Base-by-base conservation (phyloP, 2,888 invertebrate species). In the Hirtodrosophila duncani region DNA sequence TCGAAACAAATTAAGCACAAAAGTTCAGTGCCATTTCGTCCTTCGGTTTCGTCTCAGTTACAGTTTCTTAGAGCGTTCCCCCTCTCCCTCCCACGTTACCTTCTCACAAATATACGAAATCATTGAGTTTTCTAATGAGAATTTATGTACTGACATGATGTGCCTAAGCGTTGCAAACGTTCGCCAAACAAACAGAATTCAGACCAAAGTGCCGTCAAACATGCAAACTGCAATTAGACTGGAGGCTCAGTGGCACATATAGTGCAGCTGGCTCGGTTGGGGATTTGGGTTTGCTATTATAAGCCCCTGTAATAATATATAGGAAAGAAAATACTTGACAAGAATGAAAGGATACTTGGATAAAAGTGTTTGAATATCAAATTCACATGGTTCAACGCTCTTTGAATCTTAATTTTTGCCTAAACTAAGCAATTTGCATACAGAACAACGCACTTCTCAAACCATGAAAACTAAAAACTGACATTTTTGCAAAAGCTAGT, bases 1-100 rank as follows among this genome's bases (percentile, higher is more conserved):
- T 79, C 72, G 71, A 63, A 50, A 57, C 48, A 79, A 81, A 72
- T 72, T 72, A 79, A 72, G 72, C 82, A 81, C 80, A 72, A 72
- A 79, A 79, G 82, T 72, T 72, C 72, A 81, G 82, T 79, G 72
- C 82, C 72, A 72, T 70, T 7, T 5, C 20, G 7, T 7, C 7
- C 7, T 20, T 4, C 20, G 7, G 7, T 42, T 42, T 44, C 56
- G 48, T 33, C 59, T 37, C 13, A 18, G 27, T 21, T 9, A 13
- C 21, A 36, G 29, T 33, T 18, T 8, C 31, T n/a, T n/a, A n/a
- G n/a, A n/a, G n/a, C n/a, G n/a, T n/a, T n/a, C n/a, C n/a, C n/a
- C n/a, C n/a, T n/a, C n/a, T n/a, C n/a, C n/a, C n/a, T n/a, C n/a
- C n/a, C n/a, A n/a, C n/a, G n/a, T n/a, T n/a, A n/a, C n/a, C n/a